Evolutionary conservation across 1,140 invertebrate genomes (phyloP).

Genomic region (Rhagoletis zephyria): DNA sequence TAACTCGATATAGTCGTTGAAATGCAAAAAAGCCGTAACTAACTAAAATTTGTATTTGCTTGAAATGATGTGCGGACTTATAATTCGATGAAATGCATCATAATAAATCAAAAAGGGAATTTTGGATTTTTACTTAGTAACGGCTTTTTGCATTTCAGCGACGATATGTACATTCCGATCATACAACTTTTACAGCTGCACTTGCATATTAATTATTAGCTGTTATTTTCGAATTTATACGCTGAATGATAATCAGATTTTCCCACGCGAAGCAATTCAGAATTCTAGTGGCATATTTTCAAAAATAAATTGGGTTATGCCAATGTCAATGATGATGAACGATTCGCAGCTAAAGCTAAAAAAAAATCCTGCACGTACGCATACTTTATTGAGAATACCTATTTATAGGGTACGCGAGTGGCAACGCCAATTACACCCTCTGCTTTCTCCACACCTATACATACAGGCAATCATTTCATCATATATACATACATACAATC

Average conservation of each 20-base stretch:
- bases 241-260: constrained; percentile 4
- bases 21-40: no score
- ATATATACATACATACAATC: background rate
- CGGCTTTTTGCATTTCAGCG: no score
- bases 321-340: constrained; percentile 40
- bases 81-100: no score
- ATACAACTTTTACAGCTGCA: no score
- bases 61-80: no score
- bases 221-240: background rate
- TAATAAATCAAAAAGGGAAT: no score
- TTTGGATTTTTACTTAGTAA: no score
- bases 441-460: background rate
- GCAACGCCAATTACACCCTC: constrained; percentile 45
- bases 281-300: constrained; percentile 22
- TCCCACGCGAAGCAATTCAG: constrained; percentile 9
- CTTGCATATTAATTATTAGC: background rate
- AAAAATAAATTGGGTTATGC: constrained; percentile 7
- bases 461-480: background rate
- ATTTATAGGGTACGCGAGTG: background rate
- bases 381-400: constrained; percentile 9
- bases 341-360: background rate
- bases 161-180: no score
- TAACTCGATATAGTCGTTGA: no score
- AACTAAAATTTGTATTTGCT: no score
- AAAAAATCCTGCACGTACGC: constrained; percentile 44